A percentile compares a stretch with the other conserved stretches of the same genome.
These are phyloP conservation scores for Psettodes erumei DNA, from an alignment of 2,113 vertebrate genomes.

Conservation along the genomic window DNA sequence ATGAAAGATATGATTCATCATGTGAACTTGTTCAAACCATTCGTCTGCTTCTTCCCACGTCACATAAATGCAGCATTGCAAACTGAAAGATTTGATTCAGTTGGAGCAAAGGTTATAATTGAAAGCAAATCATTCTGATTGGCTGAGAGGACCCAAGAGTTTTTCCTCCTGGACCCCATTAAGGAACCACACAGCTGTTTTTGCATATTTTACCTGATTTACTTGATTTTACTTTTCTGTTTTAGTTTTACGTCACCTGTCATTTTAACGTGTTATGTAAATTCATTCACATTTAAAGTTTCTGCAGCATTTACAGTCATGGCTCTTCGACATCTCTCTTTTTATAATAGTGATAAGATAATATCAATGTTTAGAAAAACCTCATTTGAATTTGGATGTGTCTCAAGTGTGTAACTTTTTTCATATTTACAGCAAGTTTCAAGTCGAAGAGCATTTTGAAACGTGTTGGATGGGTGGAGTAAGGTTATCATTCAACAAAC, in stretches of 20 bases:
- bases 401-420: too few relatives aligned
- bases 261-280: not conserved
- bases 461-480: too few relatives aligned
- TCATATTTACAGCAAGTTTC: too few relatives aligned
- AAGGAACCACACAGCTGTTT: not conserved
- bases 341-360: not conserved
- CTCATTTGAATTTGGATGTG: not conserved
- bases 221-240: not conserved
- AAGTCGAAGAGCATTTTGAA: too few relatives aligned
- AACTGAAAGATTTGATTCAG: not conserved
- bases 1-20: not conserved
- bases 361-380: not conserved
- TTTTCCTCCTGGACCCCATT: not conserved
- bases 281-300: not conserved
- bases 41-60: not conserved
- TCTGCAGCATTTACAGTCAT: not conserved
- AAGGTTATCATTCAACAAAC: too few relatives aligned
- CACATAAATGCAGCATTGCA: not conserved
- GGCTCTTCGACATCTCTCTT: not conserved
- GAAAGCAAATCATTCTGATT: conserved; percentile 12
- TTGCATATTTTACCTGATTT: not conserved
- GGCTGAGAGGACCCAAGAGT: not conserved
- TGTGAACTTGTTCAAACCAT: not conserved
- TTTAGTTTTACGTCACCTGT: not conserved
- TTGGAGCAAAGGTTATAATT: too few relatives aligned